Evolutionary conservation across 2,797 vertebrate species (phyloP), one percentile per base, ranked within the genome.

Genomic region (Anguilla pacifica): DNA sequence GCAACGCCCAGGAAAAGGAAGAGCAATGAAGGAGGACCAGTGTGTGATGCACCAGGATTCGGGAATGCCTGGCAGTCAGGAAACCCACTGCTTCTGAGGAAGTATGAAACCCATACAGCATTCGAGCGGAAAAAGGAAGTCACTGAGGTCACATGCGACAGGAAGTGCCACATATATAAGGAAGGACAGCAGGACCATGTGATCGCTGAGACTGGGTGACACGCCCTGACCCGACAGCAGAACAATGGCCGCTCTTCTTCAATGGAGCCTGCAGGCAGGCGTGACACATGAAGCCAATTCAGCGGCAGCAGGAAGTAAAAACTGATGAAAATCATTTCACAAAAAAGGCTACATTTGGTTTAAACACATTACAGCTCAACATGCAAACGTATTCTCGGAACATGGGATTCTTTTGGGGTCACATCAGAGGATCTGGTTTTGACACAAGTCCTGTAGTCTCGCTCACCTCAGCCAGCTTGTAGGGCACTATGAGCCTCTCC

Each of bases 401-500:
- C 64, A 19, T n/a, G 3, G 11, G 19, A 59, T 59, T 64, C 5
- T 61, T 64, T 64, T n/a, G 59, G 17, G 17, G 1, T 6, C 57
- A 10, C 13, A 19, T 64, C 19, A n/a, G 25, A 64, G 17, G 61
- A 64, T 28, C 25, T 28, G 64, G 64, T 70, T 70, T 70, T 28
- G 64, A 28, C 6, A 70, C 2, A n/a, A 25, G 64, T 11, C 7
- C 5, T n/a, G 3, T 17, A 17, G 67, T 49, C 94, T 79, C 74
- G 28, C 88, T 96, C 92, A 99, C 99, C 98, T 99, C 99, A 51
- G 97, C 93, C 64, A 99, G 94, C 87, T 97, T 99, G 92, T 99
- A 99, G 0, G 99, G 99, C 85, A 99, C 95, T 43, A 99, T 97
- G 90, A 99, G 96, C 95, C 97, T 99, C 94, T 99, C 98, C 89